Evolutionary conservation across 2,888 invertebrate genomes (phyloP).

Genomic region (Acanthosepion esculentum): DNA sequence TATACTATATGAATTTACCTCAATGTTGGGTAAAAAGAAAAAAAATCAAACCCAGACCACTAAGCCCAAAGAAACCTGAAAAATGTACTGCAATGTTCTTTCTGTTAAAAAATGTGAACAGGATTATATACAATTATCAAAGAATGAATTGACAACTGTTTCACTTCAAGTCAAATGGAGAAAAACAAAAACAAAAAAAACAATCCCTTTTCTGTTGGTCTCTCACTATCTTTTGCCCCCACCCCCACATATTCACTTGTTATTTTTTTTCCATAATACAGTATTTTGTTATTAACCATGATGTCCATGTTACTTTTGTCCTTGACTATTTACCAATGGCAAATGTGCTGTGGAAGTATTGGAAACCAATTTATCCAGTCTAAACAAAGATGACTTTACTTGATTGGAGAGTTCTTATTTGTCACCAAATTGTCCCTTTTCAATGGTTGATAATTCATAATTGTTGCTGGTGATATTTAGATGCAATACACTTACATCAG

Average conservation of each 20-base stretch:
- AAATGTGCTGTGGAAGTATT: slow-evolving; percentile 11
- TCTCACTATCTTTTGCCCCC: not conserved
- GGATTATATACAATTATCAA: not conserved
- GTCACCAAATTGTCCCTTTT: slow-evolving; percentile 9
- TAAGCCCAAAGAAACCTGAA: not conserved
- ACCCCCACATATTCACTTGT: not conserved
- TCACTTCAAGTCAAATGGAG: not conserved
- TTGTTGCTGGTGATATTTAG: slow-evolving; percentile 33
- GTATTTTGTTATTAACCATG: slow-evolving; percentile 6
- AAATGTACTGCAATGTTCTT: not conserved
- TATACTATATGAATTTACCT: not conserved
- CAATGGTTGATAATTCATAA: slow-evolving; percentile 2
- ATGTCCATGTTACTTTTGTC: not conserved
- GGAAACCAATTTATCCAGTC: not conserved
- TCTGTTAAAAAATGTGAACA: slow-evolving; percentile 2
- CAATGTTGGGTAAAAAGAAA: not conserved
- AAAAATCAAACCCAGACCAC: not conserved
- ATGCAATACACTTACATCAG: not conserved
- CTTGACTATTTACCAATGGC: slow-evolving; percentile 20
- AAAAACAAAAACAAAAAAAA: not conserved
- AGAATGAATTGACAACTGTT: not conserved
- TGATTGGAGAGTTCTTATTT: not conserved
- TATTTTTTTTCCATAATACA: not conserved
- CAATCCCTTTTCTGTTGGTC: not conserved
- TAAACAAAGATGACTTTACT: not conserved